Conservation (phyloP, 2,113 vertebrate species). For the Theristicus caerulescens region DNA sequence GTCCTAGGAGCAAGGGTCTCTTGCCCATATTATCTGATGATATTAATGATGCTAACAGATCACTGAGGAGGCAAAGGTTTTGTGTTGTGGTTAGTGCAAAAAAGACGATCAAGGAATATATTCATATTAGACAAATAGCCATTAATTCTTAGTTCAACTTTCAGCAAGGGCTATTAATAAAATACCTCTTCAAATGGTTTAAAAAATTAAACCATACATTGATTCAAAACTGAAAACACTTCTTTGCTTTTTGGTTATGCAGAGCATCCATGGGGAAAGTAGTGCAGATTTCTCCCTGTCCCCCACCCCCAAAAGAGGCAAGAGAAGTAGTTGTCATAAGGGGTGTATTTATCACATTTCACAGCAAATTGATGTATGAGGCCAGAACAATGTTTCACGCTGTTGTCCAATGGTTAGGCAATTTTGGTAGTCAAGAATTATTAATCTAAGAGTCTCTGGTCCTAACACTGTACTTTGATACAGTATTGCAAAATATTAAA, state of each 20-base stretch:
- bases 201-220: background rate
- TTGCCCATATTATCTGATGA: accelerated
- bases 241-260: background rate
- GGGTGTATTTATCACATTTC: background rate
- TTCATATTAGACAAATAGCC: background rate
- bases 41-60: background rate
- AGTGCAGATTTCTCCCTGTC: background rate
- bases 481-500: background rate
- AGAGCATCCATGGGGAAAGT: background rate
- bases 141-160: background rate
- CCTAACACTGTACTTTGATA: background rate
- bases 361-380: background rate
- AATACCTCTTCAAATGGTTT: background rate
- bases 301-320: background rate
- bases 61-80: background rate
- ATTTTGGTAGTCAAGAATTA: background rate
- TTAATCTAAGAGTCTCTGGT: background rate
- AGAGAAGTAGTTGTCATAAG: background rate
- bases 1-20: background rate
- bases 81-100: background rate
- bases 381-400: background rate
- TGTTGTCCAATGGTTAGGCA: background rate
- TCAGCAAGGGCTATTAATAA: background rate
- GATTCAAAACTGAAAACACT: background rate
- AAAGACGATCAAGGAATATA: background rate